phyloP scores from a whole-genome alignment of 2,888 invertebrate genomes.

The Acanthacorydalis orientalis region DNA sequence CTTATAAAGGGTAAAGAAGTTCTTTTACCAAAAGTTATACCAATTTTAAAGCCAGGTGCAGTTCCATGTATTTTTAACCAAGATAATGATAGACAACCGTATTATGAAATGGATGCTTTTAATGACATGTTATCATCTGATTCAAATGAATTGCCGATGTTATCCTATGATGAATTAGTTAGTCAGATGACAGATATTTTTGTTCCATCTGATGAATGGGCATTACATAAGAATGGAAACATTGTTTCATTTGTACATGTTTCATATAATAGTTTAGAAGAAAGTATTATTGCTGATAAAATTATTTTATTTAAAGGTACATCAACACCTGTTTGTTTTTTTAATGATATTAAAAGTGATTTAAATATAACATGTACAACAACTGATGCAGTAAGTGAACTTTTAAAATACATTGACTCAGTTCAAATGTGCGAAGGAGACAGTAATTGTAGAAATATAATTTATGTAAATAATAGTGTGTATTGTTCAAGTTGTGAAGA shows the following conservation, averaged over 20 bases:
- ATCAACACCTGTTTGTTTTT: background rate
- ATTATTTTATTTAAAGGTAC: background rate
- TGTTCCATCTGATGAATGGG: constrained; percentile 2
- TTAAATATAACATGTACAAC: background rate
- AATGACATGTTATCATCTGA: background rate
- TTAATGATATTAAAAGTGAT: constrained; percentile 3
- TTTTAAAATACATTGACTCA: background rate
- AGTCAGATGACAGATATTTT: background rate
- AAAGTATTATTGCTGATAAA: background rate
- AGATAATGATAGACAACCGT: background rate
- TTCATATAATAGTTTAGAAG: background rate
- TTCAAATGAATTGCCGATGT: background rate
- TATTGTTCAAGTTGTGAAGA: background rate
- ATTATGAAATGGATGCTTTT: background rate
- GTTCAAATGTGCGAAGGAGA: background rate
- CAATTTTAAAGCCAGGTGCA: background rate
- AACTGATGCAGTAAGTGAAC: background rate
- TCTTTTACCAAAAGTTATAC: background rate
- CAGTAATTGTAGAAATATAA: background rate
- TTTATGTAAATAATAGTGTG: background rate
- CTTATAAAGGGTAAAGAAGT: background rate
- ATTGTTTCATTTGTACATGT: constrained; percentile 1
- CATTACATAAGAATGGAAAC: background rate
- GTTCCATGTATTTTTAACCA: background rate
- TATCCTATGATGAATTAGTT: background rate